Percentiles rank a stretch among this genome's conserved stretches.
Evolutionary conservation across 2,113 vertebrate genomes (phyloP).

Genomic region (Tricholaema leucomelas): DNA sequence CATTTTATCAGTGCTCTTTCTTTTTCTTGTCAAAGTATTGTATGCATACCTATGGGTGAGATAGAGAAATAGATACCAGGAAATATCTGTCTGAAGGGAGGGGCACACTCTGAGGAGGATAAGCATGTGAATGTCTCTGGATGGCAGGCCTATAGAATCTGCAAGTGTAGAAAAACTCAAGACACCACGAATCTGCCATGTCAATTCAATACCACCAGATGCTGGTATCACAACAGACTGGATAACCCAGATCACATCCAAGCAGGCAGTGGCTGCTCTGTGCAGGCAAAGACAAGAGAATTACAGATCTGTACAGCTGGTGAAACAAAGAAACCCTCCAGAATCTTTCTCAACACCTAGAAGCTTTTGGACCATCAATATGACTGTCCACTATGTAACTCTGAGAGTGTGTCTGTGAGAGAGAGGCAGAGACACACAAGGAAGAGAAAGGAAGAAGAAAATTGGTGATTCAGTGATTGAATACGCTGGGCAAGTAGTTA

Average conservation of each 20-base stretch:
- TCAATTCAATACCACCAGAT: background rate
- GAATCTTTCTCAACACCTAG: background rate
- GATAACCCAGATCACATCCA: background rate
- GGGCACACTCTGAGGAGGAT: background rate
- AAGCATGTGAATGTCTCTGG: background rate
- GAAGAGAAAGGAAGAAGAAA: background rate
- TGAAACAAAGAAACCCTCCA: background rate
- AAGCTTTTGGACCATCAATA: background rate
- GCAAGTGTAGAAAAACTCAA: background rate
- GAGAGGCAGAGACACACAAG: background rate
- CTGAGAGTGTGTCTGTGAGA: background rate
- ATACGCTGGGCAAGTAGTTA: background rate
- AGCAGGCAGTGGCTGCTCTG: background rate
- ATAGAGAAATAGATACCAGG: background rate
- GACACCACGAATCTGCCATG: background rate
- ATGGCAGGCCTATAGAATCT: background rate
- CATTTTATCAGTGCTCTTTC: background rate
- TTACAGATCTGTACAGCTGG: background rate
- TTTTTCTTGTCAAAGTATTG: background rate
- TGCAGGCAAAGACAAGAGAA: background rate
- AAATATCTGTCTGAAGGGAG: background rate
- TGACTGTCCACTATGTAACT: background rate
- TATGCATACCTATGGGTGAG: background rate
- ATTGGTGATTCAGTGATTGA: background rate
- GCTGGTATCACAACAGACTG: background rate